These are phyloP conservation scores for Entomobrya multifasciata DNA, from an alignment of 2,888 invertebrate genomes.

Conservation along the genomic window DNA sequence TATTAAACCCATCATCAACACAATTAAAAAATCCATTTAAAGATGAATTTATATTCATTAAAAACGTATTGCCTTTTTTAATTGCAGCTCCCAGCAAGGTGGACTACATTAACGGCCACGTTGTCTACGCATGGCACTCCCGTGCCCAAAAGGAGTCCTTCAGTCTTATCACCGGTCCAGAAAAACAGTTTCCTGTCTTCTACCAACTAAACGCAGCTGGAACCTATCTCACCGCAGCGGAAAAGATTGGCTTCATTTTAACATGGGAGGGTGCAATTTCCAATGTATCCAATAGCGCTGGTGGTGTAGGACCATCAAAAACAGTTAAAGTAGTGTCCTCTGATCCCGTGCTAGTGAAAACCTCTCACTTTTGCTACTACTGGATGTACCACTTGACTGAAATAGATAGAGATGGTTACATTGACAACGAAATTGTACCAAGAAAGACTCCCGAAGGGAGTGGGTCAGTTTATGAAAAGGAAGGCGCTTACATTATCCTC, in stretches of 20 bases:
- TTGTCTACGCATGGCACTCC: not conserved
- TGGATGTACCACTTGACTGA: constrained; percentile 56
- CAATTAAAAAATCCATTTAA: too few species aligned
- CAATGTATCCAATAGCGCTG: not conserved
- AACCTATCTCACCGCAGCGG: not conserved
- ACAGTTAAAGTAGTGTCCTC: constrained; percentile 5
- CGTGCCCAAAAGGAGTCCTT: not conserved
- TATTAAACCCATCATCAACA: not conserved
- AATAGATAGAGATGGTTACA: not conserved
- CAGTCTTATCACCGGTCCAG: not conserved
- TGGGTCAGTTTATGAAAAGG: not conserved
- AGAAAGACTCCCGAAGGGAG: not conserved
- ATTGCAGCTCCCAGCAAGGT: not conserved
- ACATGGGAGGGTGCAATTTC: too few species aligned
- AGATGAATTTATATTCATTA: too few species aligned
- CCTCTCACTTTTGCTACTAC: constrained; percentile 67
- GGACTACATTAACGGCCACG: not conserved
- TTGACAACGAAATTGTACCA: not conserved
- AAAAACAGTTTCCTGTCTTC: not conserved
- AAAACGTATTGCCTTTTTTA: too few species aligned
- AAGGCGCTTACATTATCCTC: not conserved
- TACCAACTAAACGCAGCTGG: not conserved
- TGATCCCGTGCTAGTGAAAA: constrained; percentile 47
- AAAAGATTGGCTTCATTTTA: too few species aligned
- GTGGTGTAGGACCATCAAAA: not conserved